Conservation (phyloP, 2,113 vertebrate species). For the Oryzias woworae region DNA sequence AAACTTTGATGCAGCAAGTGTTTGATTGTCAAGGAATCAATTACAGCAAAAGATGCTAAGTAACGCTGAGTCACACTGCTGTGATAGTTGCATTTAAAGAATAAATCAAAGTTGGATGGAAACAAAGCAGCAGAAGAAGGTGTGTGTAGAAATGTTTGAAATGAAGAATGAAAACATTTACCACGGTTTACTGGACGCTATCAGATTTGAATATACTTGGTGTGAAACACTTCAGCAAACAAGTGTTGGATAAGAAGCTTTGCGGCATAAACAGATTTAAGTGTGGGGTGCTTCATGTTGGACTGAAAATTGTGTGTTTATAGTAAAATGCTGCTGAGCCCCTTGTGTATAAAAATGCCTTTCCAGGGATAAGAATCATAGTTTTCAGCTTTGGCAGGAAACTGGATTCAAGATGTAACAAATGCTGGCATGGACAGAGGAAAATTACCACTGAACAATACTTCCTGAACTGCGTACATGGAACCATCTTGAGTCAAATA, state of each 20-base stretch:
- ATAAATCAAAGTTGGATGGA: neutral
- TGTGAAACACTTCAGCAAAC: neutral
- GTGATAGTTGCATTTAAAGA: slow-evolving; percentile 2
- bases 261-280: neutral
- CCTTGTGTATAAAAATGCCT: neutral
- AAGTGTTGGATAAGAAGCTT: neutral
- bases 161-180: neutral
- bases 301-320: neutral
- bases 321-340: slow-evolving; percentile 26
- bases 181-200: slow-evolving; percentile 2
- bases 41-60: slow-evolving; percentile 14
- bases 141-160: slow-evolving; percentile 13
- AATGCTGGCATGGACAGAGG: neutral
- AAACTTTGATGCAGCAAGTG: neutral
- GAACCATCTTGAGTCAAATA: slow-evolving; percentile 15
- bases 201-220: slow-evolving; percentile 5
- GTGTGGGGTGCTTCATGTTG: neutral
- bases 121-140: neutral
- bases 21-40: neutral
- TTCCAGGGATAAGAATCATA: no score
- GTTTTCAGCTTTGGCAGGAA: neutral
- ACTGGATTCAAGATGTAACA: slow-evolving; percentile 8
- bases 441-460: slow-evolving; percentile 1
- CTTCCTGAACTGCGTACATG: slow-evolving; percentile 17
- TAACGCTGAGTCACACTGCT: slow-evolving; percentile 7